These are phyloP conservation scores for Opisthograptis luteolata DNA, from an alignment of 2,888 invertebrate species.

Conservation along the genomic window DNA sequence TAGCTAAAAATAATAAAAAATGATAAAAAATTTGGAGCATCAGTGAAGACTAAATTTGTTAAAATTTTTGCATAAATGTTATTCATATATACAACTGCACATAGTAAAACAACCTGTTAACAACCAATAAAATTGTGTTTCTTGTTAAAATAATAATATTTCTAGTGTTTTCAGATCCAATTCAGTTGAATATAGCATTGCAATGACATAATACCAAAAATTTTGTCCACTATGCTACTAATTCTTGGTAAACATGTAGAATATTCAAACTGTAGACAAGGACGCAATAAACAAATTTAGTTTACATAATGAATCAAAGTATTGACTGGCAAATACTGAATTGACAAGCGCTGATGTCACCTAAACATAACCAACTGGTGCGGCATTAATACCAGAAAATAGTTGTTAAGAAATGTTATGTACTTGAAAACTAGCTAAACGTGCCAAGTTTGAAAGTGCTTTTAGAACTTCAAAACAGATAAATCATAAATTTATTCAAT, in stretches of 20 bases:
- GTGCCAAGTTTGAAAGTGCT: constrained; percentile 27
- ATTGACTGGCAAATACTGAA: constrained; percentile 8
- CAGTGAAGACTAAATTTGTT: too few species aligned
- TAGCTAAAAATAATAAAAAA: too few species aligned
- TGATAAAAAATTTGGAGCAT: too few species aligned
- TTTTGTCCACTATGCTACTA: background rate
- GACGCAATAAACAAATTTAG: background rate
- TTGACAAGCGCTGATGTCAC: constrained; percentile 18
- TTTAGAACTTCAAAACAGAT: constrained; percentile 2
- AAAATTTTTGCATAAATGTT: too few species aligned
- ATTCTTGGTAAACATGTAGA: background rate
- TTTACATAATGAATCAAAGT: background rate
- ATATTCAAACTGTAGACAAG: background rate
- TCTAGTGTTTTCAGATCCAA: background rate
- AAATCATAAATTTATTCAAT: background rate
- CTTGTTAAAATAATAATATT: background rate
- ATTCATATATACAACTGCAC: too few species aligned
- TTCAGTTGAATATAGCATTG: background rate
- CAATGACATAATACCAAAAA: background rate
- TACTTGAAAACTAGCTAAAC: constrained; percentile 20
- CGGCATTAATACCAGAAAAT: constrained; percentile 12
- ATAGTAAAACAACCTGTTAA: background rate
- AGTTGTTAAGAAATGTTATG: constrained; percentile 1
- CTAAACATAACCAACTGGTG: constrained; percentile 7
- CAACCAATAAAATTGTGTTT: background rate